Conservation (phyloP, 2,113 vertebrate genomes). For the Sapajus apella region DNA sequence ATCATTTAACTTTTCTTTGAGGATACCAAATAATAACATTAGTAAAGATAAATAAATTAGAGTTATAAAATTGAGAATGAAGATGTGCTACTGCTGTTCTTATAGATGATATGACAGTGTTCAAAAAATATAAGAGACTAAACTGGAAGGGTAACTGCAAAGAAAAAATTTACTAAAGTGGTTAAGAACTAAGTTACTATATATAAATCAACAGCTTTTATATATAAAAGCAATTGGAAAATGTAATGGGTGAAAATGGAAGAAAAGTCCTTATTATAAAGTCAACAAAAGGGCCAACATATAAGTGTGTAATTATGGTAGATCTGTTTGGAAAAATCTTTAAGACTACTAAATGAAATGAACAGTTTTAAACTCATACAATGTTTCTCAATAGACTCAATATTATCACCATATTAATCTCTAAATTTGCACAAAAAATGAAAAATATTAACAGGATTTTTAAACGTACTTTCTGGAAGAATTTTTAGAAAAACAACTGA, state of each 20-base stretch:
- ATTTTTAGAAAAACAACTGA: not conserved
- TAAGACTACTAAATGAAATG: not conserved
- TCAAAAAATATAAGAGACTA: not conserved
- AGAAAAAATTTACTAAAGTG: not conserved
- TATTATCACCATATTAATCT: not conserved
- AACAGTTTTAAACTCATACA: not conserved
- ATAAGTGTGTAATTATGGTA: not conserved
- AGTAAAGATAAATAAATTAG: not conserved
- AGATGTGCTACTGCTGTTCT: not conserved
- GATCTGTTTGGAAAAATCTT: not conserved
- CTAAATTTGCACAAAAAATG: not conserved
- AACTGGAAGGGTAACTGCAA: not conserved
- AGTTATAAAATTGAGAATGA: not conserved
- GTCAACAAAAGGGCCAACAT: not conserved
- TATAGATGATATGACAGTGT: not conserved
- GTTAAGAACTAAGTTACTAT: not conserved
- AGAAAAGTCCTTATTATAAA: not conserved
- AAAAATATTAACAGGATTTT: not conserved
- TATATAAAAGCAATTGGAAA: not conserved
- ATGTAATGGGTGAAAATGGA: not conserved
- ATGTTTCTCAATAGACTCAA: not conserved
- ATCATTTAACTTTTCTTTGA: not conserved
- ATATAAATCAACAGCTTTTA: not conserved
- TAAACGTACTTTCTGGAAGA: not conserved
- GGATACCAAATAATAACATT: not conserved